These are phyloP conservation scores for Chironomus striatipennis DNA, from an alignment of 1,140 invertebrate genomes.

Conservation along the genomic window DNA sequence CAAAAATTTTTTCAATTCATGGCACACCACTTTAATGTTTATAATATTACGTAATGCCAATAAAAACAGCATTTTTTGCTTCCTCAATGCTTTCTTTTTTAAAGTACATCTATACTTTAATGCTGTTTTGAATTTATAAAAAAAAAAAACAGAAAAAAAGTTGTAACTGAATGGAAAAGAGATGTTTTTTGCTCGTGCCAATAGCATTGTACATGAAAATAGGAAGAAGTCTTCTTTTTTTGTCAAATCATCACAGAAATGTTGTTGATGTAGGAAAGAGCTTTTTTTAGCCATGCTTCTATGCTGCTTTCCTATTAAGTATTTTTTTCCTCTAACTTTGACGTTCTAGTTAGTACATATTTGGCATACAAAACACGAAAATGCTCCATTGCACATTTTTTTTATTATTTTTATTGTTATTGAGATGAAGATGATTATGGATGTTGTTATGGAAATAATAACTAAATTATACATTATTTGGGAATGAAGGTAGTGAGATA, in stretches of 20 bases:
- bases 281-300: too few relatives aligned
- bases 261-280: not conserved
- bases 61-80: too few relatives aligned
- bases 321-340: too few relatives aligned
- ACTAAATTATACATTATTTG: too few relatives aligned
- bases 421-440: not conserved
- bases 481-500: too few relatives aligned
- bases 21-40: not conserved
- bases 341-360: too few relatives aligned
- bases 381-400: not conserved
- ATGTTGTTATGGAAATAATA: not conserved
- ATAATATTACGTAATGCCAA: too few relatives aligned
- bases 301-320: too few relatives aligned
- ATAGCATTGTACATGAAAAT: not conserved
- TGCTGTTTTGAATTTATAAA: too few relatives aligned
- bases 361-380: not conserved
- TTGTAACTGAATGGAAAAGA: not conserved
- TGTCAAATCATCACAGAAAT: not conserved
- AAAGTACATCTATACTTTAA: too few relatives aligned
- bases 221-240: not conserved
- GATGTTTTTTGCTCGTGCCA: not conserved
- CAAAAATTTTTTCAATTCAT: not conserved
- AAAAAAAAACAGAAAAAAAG: too few relatives aligned
- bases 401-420: constrained; percentile 1
- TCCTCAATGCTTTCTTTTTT: too few relatives aligned